Evolutionary conservation across 2,113 vertebrate species (phyloP), one percentile per base, ranked within the genome.

Genomic region (Gymnobelideus leadbeateri): DNA sequence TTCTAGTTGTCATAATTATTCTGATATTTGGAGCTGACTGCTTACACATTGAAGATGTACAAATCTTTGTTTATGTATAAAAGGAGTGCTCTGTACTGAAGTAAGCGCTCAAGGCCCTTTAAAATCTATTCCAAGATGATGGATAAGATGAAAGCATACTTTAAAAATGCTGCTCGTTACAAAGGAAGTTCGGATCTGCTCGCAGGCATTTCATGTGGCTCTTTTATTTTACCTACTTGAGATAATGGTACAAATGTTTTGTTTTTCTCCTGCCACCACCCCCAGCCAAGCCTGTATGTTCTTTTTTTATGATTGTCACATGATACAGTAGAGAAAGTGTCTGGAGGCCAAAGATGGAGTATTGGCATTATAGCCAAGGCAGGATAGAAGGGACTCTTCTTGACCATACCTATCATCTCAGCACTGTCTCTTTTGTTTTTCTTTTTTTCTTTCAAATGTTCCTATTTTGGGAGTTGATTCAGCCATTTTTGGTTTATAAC

Each of bases 361-460:
- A 6, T 77, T n/a, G 61, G 37, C 61, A 77, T 19, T n/a, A 14
- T 37, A n/a, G 6, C 14, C 14, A 77, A 89, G 19, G 89, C 37
- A 91, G 90, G 93, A 91, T 77, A 77, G 61, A 77, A 3, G 37
- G 61, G 28, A 77, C 37, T 77, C 61, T 84, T 92, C 89, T 90
- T 92, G 43, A 68, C 51, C 84, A 31, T 95, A 50, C 52, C 93
- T 91, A 0, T 94, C n/a, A 94, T 89, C 91, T 90, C 55, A 94
- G 89, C 54, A 50, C 53, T 12, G 55, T 52, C 93, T 89, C 0
- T 84, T 9, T 91, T 25, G 4, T 91, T 94, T 50, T 28, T 51
- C n/a, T 61, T 92, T 94, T 95, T 49, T 43, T 94, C 92, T 91
- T 93, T 53, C 51, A 93, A 37, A 95, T 93, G 26, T n/a, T 89